Evolutionary conservation across 2,113 vertebrate species (phyloP), one percentile per base, ranked within the genome.

Genomic region (Pithys albifrons): DNA sequence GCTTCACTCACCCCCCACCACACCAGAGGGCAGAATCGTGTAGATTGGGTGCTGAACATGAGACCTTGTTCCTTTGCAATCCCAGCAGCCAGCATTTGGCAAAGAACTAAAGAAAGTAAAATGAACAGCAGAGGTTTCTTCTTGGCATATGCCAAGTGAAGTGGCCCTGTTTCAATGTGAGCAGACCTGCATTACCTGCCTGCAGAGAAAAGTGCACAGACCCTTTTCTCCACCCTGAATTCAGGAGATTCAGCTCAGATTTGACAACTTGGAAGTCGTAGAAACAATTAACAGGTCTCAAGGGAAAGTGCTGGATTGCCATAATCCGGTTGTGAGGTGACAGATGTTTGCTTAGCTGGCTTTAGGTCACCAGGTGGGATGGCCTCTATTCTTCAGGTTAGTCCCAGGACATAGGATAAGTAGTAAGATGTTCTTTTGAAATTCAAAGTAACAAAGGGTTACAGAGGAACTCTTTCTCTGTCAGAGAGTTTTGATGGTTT

Each of bases 111-210:
- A 86, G 65, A 72, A 71, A 84, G 71, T 14, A 12, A 51, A 82
- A 70, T 8, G 9, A 76, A 37, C 7, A 23, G 37, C 14, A 84
- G 20, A 14, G 31, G 11, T 55, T 92, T 76, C 18, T 65, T 72
- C 31, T 1, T 10, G 55, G 18, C 23, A 25, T 37, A 35, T 0
- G 0, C 24, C 17, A 5, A 1, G 2, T 23, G 35, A 86, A 78
- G 48, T 0, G 2, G 27, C 28, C 62, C 37, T 73, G 35, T 75
- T 77, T 89, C 73, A 35, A 17, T 10, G 45, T 37, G 65, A 65
- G 24, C 61, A 66, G 57, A 64, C 10, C 15, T 80, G 55, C 3
- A 27, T 73, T 54, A 23, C n/a, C 61, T 48, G 15, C 9, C 17
- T 35, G 8, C 7, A 10, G 12, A 6, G 9, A 41, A 92, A 65